Conservation (phyloP, 2,113 vertebrate genomes). For the Zosterops hypoxanthus region DNA sequence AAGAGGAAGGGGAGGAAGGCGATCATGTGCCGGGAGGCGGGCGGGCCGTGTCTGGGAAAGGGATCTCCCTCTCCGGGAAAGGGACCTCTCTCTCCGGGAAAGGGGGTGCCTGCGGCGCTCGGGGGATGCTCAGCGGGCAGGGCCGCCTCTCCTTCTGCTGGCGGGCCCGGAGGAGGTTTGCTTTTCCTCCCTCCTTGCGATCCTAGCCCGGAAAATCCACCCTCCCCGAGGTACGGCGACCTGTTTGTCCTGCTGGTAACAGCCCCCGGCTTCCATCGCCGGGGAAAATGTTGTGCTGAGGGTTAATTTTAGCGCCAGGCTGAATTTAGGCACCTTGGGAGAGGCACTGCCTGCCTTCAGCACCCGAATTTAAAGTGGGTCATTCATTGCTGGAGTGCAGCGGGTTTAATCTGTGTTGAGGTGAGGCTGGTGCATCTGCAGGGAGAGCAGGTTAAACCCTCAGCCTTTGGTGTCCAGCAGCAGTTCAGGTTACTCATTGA, state of each 20-base stretch:
- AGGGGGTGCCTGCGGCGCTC: not conserved
- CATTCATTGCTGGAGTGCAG: not conserved
- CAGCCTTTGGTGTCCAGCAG: not conserved
- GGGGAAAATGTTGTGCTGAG: not conserved
- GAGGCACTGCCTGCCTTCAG: not conserved
- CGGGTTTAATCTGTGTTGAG: rapidly evolving
- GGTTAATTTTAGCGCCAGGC: not conserved
- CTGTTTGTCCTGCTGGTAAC: not conserved
- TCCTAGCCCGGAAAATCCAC: too few species aligned
- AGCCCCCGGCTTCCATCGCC: not conserved
- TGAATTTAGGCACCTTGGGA: not conserved
- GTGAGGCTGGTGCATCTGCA: rapidly evolving
- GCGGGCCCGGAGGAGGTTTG: not conserved
- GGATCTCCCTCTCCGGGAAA: not conserved
- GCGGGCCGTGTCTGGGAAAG: not conserved
- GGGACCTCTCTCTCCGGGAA: too few species aligned
- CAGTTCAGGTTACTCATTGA: not conserved
- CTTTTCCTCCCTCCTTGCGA: not conserved
- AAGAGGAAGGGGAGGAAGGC: not conserved
- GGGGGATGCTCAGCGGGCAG: not conserved
- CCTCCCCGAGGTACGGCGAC: not conserved
- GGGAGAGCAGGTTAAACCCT: not conserved
- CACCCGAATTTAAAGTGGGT: not conserved
- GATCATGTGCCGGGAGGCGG: not conserved
- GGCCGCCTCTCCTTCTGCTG: not conserved